phyloP scores from a whole-genome alignment of 2,113 vertebrate species.

The Sterrhoptilus dennistouni region DNA sequence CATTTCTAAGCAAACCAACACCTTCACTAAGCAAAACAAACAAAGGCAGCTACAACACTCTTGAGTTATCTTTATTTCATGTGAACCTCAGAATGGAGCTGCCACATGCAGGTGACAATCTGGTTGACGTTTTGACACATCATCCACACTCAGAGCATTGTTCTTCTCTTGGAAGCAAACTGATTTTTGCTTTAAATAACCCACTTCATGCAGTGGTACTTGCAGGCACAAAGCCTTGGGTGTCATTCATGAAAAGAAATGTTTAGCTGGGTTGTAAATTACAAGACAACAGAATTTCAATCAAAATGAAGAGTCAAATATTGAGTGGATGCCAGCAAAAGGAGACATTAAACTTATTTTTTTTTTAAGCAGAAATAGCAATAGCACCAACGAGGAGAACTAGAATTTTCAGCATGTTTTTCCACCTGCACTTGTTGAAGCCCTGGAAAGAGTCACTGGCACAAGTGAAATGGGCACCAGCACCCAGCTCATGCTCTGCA shows the following conservation, averaged over 20 bases:
- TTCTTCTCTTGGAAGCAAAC: slow-evolving; percentile 2
- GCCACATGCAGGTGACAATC: background rate
- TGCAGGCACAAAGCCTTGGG: background rate
- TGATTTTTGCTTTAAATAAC: slow-evolving; percentile 35
- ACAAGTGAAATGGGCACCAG: background rate
- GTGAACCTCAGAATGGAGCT: background rate
- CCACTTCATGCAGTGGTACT: background rate
- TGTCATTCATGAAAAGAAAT: background rate
- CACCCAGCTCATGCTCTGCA: background rate
- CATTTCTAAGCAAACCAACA: background rate
- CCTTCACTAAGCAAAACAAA: background rate
- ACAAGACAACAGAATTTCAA: background rate
- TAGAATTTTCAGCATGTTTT: background rate
- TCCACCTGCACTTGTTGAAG: background rate
- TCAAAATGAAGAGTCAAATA: background rate
- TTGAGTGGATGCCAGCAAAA: background rate
- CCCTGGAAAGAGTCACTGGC: background rate
- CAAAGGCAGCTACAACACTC: background rate
- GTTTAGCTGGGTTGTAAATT: background rate
- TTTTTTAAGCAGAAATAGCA: background rate
- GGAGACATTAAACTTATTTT: background rate
- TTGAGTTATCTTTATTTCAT: background rate
- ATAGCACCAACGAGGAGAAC: background rate
- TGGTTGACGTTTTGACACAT: slow-evolving; percentile 20
- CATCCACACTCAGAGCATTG: slow-evolving; percentile 1